Percentiles rank a stretch among this genome's conserved stretches.
phyloP scores from a whole-genome alignment of 2,113 vertebrate genomes.

The Anolis sagrei region DNA sequence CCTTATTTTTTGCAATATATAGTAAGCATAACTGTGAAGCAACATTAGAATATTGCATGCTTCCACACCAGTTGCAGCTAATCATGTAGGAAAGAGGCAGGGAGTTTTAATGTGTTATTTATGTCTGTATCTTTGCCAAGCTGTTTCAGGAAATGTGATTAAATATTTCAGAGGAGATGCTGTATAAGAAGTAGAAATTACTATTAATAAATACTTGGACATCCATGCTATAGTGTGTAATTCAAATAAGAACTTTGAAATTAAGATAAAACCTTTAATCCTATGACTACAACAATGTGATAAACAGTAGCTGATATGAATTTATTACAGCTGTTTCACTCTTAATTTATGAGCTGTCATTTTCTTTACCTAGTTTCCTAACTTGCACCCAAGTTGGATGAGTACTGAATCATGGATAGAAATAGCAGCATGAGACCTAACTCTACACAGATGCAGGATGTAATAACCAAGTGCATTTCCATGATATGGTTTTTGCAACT shows the following conservation, averaged over 20 bases:
- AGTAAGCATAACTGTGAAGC: neutral
- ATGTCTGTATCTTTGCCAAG: neutral
- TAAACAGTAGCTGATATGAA: neutral
- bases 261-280: neutral
- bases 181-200: neutral
- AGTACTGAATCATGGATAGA: neutral
- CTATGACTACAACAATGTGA: neutral
- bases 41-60: neutral
- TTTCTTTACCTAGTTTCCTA: neutral
- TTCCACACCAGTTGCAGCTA: neutral
- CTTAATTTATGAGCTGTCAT: neutral
- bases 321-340: neutral
- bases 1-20: neutral
- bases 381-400: neutral
- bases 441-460: neutral
- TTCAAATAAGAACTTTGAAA: neutral
- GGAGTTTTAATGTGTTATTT: neutral
- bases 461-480: neutral
- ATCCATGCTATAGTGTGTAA: neutral
- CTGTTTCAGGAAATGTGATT: neutral
- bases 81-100: neutral
- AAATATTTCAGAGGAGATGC: neutral
- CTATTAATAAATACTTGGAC: neutral
- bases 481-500: neutral
- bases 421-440: neutral